A percentile compares a stretch with the other conserved stretches of the same genome.
These are phyloP conservation scores for Poecilus cupreus DNA, from an alignment of 2,888 invertebrate genomes.

Conservation along the genomic window DNA sequence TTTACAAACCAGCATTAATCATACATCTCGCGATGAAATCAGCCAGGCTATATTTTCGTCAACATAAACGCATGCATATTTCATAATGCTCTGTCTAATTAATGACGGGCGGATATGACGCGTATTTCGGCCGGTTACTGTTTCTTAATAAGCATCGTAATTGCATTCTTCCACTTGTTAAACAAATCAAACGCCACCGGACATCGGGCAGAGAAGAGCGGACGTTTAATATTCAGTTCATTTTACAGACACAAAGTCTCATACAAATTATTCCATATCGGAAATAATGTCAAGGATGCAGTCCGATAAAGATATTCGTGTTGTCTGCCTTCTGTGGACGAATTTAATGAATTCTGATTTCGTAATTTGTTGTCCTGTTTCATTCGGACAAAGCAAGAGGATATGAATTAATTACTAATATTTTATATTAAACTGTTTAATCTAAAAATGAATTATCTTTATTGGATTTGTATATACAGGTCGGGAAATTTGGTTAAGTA, in stretches of 20 bases:
- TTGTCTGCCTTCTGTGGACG: background rate
- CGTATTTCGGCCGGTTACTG: background rate
- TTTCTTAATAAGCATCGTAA: background rate
- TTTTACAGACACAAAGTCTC: background rate
- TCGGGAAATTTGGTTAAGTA: no score
- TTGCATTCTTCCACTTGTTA: background rate
- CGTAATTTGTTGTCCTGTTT: background rate
- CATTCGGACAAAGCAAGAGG: background rate
- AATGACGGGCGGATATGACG: background rate
- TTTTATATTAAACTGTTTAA: no score
- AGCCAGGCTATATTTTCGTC: background rate
- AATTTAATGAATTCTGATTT: background rate
- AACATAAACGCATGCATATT: background rate
- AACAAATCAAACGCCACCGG: background rate
- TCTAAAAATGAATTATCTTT: no score
- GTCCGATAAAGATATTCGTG: background rate
- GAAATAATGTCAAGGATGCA: constrained; percentile 9
- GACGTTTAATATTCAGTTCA: background rate
- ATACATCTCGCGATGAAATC: background rate
- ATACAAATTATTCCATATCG: background rate
- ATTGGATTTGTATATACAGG: no score
- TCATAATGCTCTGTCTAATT: background rate
- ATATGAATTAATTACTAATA: no score
- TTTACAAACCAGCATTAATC: background rate
- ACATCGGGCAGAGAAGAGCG: background rate